Percentiles rank a stretch among this genome's conserved stretches.
Conservation (phyloP, 1,140 invertebrate genomes). For the Heliconius hermathena region DNA sequence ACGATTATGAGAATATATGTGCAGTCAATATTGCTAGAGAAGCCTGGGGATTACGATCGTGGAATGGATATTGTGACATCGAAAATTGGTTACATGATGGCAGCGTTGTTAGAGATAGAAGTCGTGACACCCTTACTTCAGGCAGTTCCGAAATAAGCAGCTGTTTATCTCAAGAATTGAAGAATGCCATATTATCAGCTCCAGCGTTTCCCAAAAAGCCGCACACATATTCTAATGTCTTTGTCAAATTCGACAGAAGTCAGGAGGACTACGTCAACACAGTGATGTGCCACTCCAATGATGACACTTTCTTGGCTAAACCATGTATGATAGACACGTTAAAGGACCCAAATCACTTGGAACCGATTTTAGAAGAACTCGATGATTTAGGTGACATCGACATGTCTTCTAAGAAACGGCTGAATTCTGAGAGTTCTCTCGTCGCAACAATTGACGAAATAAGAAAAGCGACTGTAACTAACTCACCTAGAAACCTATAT, state of each 20-base stretch:
- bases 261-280: conserved; percentile 83
- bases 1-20: conserved; percentile 87
- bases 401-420: conserved; percentile 67
- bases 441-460: conserved; percentile 86
- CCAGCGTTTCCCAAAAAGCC: conserved; percentile 71
- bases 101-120: conserved; percentile 83
- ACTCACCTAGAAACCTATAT: conserved; percentile 83
- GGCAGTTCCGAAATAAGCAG: conserved; percentile 80
- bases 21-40: conserved; percentile 85
- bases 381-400: conserved; percentile 80
- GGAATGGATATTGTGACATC: conserved; percentile 85
- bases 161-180: conserved; percentile 72
- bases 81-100: conserved; percentile 85
- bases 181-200: conserved; percentile 72
- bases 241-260: conserved; percentile 68
- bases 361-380: conserved; percentile 83
- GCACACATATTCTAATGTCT: conserved; percentile 74
- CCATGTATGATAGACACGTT: conserved; percentile 82
- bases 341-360: conserved; percentile 82
- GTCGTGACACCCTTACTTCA: conserved; percentile 83
- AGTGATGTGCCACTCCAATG: conserved; percentile 76
- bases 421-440: conserved; percentile 82
- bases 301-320: conserved; percentile 81
- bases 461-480: conserved; percentile 81
- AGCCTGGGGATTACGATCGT: conserved; percentile 86